Evolutionary conservation across 2,888 invertebrate species (phyloP).

Genomic region (Gonocerus acuteangulatus): DNA sequence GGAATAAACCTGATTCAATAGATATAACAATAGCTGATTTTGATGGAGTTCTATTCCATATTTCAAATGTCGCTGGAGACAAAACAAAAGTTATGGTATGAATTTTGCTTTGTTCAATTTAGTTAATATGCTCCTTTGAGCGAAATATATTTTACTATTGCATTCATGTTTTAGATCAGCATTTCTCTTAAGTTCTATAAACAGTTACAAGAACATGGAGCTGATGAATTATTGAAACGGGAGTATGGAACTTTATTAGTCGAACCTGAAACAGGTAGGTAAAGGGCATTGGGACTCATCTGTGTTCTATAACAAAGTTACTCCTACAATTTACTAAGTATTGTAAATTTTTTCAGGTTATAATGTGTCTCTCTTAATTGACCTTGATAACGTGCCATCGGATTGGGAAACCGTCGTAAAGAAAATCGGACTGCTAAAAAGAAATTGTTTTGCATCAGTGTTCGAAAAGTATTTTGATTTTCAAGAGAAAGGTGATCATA

Average conservation of each 20-base stretch:
- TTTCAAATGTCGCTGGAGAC: slow-evolving; percentile 93
- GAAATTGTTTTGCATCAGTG: slow-evolving; percentile 98
- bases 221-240: slow-evolving; percentile 88
- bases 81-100: slow-evolving; percentile 95
- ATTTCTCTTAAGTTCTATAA: slow-evolving; percentile 97
- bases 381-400: slow-evolving; percentile 83
- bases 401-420: slow-evolving; percentile 85
- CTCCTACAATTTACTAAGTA: neutral
- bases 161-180: slow-evolving; percentile 64
- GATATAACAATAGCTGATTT: slow-evolving; percentile 94
- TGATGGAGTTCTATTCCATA: slow-evolving; percentile 96
- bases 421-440: slow-evolving; percentile 87
- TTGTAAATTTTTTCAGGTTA: slow-evolving; percentile 57
- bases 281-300: neutral
- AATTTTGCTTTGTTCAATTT: slow-evolving; percentile 7
- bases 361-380: slow-evolving; percentile 87
- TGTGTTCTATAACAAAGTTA: neutral
- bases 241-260: slow-evolving; percentile 81
- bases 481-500: slow-evolving; percentile 76
- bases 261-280: slow-evolving; percentile 75
- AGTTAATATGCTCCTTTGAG: slow-evolving; percentile 8
- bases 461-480: slow-evolving; percentile 99
- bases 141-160: neutral
- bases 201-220: slow-evolving; percentile 96
- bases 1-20: slow-evolving; percentile 89